Evolutionary conservation across 1,140 invertebrate genomes (phyloP).

Genomic region (Sinonovacula constricta): DNA sequence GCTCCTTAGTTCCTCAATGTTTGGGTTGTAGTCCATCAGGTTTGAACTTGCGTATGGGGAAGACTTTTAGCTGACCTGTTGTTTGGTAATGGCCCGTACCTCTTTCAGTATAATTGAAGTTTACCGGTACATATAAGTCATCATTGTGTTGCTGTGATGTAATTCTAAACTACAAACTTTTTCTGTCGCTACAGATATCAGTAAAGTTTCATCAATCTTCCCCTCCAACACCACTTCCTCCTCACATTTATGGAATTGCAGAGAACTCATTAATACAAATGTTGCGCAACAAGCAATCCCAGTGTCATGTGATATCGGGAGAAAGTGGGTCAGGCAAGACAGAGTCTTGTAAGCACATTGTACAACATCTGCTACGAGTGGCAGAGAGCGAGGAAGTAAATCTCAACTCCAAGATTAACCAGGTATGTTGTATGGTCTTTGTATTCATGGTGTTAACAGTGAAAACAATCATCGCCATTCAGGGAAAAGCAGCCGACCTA

Average conservation of each 20-base stretch:
- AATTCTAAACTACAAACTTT: no score
- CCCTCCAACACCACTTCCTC: constrained; percentile 81
- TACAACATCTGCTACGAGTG: constrained; percentile 65
- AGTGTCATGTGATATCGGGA: constrained; percentile 84
- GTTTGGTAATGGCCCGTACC: no score
- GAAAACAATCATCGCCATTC: no score
- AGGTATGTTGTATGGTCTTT: constrained; percentile 58
- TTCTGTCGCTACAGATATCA: constrained; percentile 65
- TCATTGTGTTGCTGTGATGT: no score
- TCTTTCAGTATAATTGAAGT: no score
- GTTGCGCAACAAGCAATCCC: constrained; percentile 85
- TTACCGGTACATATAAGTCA: no score
- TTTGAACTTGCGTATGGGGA: no score
- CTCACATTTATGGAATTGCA: constrained; percentile 90
- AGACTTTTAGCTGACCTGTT: no score
- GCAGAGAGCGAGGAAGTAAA: constrained; percentile 60
- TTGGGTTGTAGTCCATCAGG: no score
- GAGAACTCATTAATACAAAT: constrained; percentile 87
- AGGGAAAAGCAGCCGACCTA: no score
- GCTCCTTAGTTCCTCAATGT: no score
- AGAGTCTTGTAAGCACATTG: constrained; percentile 82
- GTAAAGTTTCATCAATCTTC: constrained; percentile 56
- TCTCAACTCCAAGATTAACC: constrained; percentile 66
- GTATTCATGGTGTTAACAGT: no score
- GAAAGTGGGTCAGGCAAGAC: constrained; percentile 99